phyloP scores from a whole-genome alignment of 2,888 invertebrate species.

The Leucania comma region DNA sequence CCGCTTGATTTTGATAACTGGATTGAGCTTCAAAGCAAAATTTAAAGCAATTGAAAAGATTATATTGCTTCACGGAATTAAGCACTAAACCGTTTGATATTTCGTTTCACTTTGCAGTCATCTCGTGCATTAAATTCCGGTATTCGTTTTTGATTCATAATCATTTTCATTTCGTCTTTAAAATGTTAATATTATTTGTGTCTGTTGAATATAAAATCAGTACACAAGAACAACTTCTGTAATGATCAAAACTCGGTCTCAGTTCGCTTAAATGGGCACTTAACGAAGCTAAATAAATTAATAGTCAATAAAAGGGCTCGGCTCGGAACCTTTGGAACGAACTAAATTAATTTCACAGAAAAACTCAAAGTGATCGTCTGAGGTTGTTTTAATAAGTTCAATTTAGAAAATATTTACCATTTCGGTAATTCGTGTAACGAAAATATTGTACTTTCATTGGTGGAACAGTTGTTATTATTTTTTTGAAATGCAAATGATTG shows the following conservation, averaged over 20 bases:
- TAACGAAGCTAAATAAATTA: constrained; percentile 60
- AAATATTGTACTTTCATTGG: too few relatives aligned
- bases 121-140: constrained; percentile 19
- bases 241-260: constrained; percentile 53
- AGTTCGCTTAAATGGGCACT: constrained; percentile 51
- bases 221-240: constrained; percentile 40
- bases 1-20: constrained; percentile 43
- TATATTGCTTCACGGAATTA: constrained; percentile 35
- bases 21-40: constrained; percentile 34
- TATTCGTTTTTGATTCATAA: constrained; percentile 2
- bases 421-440: not conserved
- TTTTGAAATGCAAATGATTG: not conserved
- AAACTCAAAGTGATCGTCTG: constrained; percentile 37
- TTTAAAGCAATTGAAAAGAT: constrained; percentile 41
- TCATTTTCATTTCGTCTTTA: constrained; percentile 7
- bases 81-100: constrained; percentile 33
- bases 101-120: constrained; percentile 30
- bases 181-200: constrained; percentile 24
- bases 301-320: constrained; percentile 56
- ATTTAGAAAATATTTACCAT: constrained; percentile 26
- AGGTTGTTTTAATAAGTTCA: constrained; percentile 43
- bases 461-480: not conserved
- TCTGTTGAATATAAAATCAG: constrained; percentile 20
- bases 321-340: constrained; percentile 36
- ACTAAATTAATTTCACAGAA: constrained; percentile 51